phyloP scores from a whole-genome alignment of 37 sponge, comb jelly and placozoan genomes.

The Beroe ovata region DNA sequence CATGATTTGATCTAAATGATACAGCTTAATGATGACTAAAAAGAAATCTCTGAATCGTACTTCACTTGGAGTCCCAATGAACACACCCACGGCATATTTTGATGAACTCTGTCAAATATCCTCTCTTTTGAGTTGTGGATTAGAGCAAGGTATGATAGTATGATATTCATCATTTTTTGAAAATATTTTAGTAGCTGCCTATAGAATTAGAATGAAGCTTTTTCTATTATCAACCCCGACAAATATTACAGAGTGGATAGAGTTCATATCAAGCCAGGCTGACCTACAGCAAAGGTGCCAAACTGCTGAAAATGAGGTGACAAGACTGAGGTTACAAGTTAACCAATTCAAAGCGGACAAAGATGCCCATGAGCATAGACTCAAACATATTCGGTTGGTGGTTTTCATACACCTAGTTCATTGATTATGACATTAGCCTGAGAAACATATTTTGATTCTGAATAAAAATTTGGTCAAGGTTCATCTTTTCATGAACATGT shows the following conservation, averaged over 20 bases:
- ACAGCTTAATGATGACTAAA: conserved; percentile 6
- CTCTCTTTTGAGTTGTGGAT: conserved; percentile 24
- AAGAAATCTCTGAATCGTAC: conserved; percentile 1
- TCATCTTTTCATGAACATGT: too few relatives aligned
- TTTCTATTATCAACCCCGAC: not conserved
- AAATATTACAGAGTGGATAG: conserved; percentile 47
- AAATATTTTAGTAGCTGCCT: too few relatives aligned
- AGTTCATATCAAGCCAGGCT: conserved; percentile 58
- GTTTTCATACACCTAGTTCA: too few relatives aligned
- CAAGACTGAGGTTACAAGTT: conserved; percentile 30
- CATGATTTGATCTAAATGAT: not conserved
- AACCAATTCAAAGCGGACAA: conserved; percentile 64
- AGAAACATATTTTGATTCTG: too few relatives aligned
- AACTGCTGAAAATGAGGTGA: conserved; percentile 35
- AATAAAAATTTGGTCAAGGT: too few relatives aligned
- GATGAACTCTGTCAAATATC: conserved; percentile 64
- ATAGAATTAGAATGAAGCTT: too few relatives aligned
- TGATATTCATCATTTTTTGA: conserved; percentile 12
- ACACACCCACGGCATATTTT: conserved; percentile 47
- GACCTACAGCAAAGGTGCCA: conserved; percentile 57
- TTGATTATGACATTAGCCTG: too few relatives aligned
- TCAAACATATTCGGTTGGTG: conserved; percentile 52
- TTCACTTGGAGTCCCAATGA: conserved; percentile 16
- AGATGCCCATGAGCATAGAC: conserved; percentile 24
- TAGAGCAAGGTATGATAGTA: conserved; percentile 41